A percentile compares a stretch with the other conserved stretches of the same genome.
Conservation (phyloP, 2,797 vertebrate genomes). For the Crax fasciolata region DNA sequence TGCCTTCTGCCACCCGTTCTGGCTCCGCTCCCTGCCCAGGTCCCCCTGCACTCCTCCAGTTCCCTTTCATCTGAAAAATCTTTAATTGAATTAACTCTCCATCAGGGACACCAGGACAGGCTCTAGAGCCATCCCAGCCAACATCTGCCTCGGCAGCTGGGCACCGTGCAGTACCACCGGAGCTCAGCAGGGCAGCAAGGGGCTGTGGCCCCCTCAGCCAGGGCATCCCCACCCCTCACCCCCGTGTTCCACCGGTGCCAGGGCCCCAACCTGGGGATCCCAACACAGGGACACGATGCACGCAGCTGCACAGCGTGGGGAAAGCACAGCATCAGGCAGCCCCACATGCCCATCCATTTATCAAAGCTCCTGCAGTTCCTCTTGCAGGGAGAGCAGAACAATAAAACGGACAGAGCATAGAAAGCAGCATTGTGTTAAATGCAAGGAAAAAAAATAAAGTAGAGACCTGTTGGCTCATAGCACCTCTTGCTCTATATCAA, state of each 20-base stretch:
- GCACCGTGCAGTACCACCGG: accelerated
- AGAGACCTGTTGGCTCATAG: slow-evolving; percentile 71
- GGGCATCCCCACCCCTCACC: background rate
- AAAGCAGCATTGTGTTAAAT: slow-evolving; percentile 46
- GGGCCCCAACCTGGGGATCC: accelerated
- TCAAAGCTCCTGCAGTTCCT: slow-evolving; percentile 46
- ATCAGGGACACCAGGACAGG: background rate
- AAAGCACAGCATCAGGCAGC: background rate
- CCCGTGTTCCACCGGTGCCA: too few relatives aligned
- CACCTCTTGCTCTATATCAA: slow-evolving; percentile 54
- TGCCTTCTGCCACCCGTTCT: accelerated
- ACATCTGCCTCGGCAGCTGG: accelerated
- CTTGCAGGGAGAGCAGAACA: slow-evolving; percentile 66
- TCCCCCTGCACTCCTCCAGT: background rate
- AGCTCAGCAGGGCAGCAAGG: background rate
- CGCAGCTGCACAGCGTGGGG: background rate
- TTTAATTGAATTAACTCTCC: background rate
- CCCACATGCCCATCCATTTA: background rate
- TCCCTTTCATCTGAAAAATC: background rate
- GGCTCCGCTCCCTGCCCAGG: background rate
- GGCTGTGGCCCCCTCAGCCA: background rate
- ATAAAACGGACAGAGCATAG: slow-evolving; percentile 62
- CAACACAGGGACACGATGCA: accelerated
- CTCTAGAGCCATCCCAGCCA: accelerated
- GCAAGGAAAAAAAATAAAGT: slow-evolving; percentile 27